phyloP scores from a whole-genome alignment of 2,888 invertebrate species.

The Phyllotreta cruciferae region DNA sequence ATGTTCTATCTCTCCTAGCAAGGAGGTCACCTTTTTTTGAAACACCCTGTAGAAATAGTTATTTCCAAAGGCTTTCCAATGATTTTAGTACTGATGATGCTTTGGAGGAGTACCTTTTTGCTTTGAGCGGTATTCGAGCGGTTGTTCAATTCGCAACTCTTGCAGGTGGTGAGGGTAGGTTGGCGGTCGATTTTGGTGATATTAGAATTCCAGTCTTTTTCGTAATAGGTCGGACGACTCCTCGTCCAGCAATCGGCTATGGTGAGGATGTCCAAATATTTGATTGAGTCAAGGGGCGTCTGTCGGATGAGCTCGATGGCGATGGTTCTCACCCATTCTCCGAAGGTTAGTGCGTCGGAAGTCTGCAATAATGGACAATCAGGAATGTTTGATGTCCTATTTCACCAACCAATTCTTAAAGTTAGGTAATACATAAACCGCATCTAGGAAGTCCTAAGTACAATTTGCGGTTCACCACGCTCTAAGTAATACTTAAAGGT shows the following conservation, averaged over 20 bases:
- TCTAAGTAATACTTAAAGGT: too few species aligned
- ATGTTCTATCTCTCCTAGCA: too few species aligned
- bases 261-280: slow-evolving; percentile 74
- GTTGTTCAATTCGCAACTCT: slow-evolving; percentile 30
- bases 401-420: too few species aligned
- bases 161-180: slow-evolving; percentile 17
- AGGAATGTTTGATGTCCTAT: too few species aligned
- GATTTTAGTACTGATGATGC: too few species aligned
- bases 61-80: too few species aligned
- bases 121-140: neutral
- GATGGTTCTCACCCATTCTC: slow-evolving; percentile 77
- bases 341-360: slow-evolving; percentile 72
- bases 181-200: slow-evolving; percentile 19
- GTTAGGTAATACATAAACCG: too few species aligned
- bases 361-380: slow-evolving; percentile 68
- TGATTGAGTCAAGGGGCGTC: slow-evolving; percentile 75
- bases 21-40: too few species aligned
- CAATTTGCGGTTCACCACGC: too few species aligned
- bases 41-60: too few species aligned
- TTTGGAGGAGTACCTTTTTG: slow-evolving; percentile 12
- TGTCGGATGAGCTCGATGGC: slow-evolving; percentile 78
- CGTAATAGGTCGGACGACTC: slow-evolving; percentile 36
- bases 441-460: too few species aligned
- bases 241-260: slow-evolving; percentile 60
- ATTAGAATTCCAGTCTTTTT: slow-evolving; percentile 53